Conservation (phyloP, 1,140 invertebrate species). For the Leucophenga varia region DNA sequence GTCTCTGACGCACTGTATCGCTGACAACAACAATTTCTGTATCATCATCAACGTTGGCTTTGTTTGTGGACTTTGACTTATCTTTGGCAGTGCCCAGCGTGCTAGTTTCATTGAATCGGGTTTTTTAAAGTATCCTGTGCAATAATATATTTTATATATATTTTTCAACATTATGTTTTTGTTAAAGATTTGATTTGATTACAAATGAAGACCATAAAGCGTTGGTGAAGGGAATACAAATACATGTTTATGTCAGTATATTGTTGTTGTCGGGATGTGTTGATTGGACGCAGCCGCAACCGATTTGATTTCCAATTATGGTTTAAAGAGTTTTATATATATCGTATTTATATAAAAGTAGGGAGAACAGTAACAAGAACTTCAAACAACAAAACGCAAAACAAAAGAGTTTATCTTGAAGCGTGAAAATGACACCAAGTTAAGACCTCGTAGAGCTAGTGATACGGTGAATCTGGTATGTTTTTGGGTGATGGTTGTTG, state of each 20-base stretch:
- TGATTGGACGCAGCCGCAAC: too few species aligned
- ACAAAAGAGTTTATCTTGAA: slow-evolving; percentile 34
- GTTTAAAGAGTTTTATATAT: too few species aligned
- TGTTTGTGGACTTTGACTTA: slow-evolving; percentile 3
- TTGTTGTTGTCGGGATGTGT: too few species aligned
- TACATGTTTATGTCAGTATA: too few species aligned
- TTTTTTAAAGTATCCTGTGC: slow-evolving; percentile 42
- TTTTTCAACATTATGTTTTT: too few species aligned
- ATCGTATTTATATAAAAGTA: too few species aligned
- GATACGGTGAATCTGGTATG: slow-evolving; percentile 52
- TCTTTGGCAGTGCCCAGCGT: slow-evolving; percentile 18
- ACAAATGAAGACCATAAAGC: too few species aligned
- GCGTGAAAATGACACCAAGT: slow-evolving; percentile 52
- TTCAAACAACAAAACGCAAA: slow-evolving; percentile 18
- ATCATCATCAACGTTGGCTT: slow-evolving; percentile 26
- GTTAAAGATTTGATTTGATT: too few species aligned
- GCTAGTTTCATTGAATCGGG: slow-evolving; percentile 34
- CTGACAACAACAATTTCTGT: slow-evolving; percentile 55
- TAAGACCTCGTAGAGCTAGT: slow-evolving; percentile 52
- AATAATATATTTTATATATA: slow-evolving; percentile 31
- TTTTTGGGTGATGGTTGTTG: too few species aligned
- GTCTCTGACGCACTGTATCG: slow-evolving; percentile 52
- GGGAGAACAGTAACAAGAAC: too few species aligned
- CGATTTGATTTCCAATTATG: too few species aligned
- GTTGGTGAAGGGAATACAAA: too few species aligned